A percentile compares a stretch with the other conserved stretches of the same genome.
Evolutionary conservation across 1,140 invertebrate species (phyloP).

Genomic region (Lamellibrachia luymesi): DNA sequence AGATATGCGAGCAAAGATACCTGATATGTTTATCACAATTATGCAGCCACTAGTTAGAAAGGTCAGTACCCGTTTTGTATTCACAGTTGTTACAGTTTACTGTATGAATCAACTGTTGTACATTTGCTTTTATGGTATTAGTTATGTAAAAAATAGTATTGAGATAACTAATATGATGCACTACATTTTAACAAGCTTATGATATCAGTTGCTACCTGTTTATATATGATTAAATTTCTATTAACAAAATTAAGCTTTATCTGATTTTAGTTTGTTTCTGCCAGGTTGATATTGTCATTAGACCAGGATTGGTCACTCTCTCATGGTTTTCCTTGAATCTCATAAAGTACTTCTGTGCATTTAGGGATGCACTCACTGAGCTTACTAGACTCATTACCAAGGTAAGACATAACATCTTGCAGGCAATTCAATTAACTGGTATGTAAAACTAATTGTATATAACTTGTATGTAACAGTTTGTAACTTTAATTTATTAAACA

Average conservation of each 20-base stretch:
- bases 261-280: background rate
- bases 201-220: no score
- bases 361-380: constrained; percentile 71
- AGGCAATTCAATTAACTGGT: no score
- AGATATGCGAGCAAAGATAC: background rate
- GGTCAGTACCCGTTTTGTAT: background rate
- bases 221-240: no score
- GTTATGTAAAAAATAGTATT: no score
- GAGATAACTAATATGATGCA: constrained; percentile 10
- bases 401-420: background rate
- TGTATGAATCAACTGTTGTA: no score
- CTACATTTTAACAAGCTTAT: background rate
- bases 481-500: no score
- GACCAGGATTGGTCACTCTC: constrained; percentile 71
- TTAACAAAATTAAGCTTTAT: background rate
- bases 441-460: no score
- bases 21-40: background rate
- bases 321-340: constrained; percentile 78
- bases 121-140: no score
- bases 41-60: background rate
- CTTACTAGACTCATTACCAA: constrained; percentile 74
- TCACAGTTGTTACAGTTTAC: no score
- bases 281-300: constrained; percentile 7
- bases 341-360: constrained; percentile 67
- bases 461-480: no score